Evolutionary conservation across 2,888 invertebrate species (phyloP).

Genomic region (Cheiracanthium punctorium): DNA sequence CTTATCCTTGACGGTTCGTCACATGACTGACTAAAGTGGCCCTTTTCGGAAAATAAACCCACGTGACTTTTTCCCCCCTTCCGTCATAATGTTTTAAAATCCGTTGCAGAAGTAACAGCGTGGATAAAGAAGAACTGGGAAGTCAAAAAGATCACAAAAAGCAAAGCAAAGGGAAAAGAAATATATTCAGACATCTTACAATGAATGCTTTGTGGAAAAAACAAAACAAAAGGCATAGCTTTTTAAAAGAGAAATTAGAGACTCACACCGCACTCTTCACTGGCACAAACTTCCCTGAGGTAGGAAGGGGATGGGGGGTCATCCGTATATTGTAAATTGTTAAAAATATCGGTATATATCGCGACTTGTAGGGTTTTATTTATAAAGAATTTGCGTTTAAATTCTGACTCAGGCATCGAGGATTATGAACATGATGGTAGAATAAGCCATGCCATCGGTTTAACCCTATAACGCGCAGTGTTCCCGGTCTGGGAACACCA

Average conservation of each 20-base stretch:
- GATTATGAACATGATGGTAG: too few relatives aligned
- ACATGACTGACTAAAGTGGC: slow-evolving; percentile 60
- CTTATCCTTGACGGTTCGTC: slow-evolving; percentile 24
- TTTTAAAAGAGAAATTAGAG: slow-evolving; percentile 64
- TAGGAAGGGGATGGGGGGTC: slow-evolving; percentile 26
- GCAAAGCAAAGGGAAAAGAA: slow-evolving; percentile 34
- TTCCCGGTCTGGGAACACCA: too few relatives aligned
- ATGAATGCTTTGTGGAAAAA: slow-evolving; percentile 42
- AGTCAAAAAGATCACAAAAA: slow-evolving; percentile 33
- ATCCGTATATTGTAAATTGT: slow-evolving; percentile 26
- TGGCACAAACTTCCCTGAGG: slow-evolving; percentile 34
- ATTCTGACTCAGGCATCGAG: too few relatives aligned
- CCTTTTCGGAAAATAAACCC: slow-evolving; percentile 43
- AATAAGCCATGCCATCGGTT: too few relatives aligned
- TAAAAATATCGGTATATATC: too few relatives aligned
- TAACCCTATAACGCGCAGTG: too few relatives aligned
- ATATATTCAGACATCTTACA: slow-evolving; percentile 40
- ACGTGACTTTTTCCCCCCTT: background rate
- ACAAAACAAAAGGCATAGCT: slow-evolving; percentile 60
- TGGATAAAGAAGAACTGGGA: slow-evolving; percentile 11
- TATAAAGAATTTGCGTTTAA: too few relatives aligned
- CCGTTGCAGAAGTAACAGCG: background rate
- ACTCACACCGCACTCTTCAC: slow-evolving; percentile 60
- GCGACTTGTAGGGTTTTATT: too few relatives aligned
- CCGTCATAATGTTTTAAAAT: background rate